Base-by-base conservation (phyloP, 2,113 vertebrate species). In the Caloenas nicobarica region DNA sequence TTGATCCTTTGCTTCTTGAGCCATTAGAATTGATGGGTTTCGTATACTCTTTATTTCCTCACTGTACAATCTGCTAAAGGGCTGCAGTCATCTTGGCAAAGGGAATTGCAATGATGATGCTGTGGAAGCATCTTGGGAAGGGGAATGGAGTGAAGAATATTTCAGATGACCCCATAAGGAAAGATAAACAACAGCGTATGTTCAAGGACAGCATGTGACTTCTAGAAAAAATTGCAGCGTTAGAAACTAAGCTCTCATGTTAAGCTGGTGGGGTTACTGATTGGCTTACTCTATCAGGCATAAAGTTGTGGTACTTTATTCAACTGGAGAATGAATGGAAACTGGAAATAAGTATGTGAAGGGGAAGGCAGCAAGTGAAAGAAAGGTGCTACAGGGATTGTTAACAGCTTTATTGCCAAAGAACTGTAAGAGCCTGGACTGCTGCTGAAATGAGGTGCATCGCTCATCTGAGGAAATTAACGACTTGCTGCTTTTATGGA, bases 251-350 rank as follows among this genome's bases (percentile, higher is more conserved):
- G 57, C 5, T 56, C 17, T 83, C 13, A 8, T 71, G 38, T 92
- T 72, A 81, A 65, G 88, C 89, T 71, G 66, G 50, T 0, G 2
- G 38, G 70, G 58, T 81, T 92, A 40, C 51, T 91, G 57, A 56
- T 64, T 89, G 88, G 21, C 82, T 82, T 82, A 7, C 66, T 94
- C 51, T 73, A 1, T 94, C 66, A 79, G 65, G 65, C 79, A 28
- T 96, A 86, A 86, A 44, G 86, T 95, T 72, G 66, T 76, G 72
- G 92, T 78, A 22, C 31, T 36, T 71, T 51, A 18, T 44, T 97
- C 91, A 66, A 66, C 69, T 94, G 87, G 86, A 83, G 56, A 68
- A 82, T 34, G 28, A 88, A 72, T 93, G 80, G 38, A 71, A 89
- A 31, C 46, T 88, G 87, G 42, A 93, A 46, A 53, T 46, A 33